Base-by-base conservation (phyloP, 2,797 vertebrate species). In the Clarias fuscus region DNA sequence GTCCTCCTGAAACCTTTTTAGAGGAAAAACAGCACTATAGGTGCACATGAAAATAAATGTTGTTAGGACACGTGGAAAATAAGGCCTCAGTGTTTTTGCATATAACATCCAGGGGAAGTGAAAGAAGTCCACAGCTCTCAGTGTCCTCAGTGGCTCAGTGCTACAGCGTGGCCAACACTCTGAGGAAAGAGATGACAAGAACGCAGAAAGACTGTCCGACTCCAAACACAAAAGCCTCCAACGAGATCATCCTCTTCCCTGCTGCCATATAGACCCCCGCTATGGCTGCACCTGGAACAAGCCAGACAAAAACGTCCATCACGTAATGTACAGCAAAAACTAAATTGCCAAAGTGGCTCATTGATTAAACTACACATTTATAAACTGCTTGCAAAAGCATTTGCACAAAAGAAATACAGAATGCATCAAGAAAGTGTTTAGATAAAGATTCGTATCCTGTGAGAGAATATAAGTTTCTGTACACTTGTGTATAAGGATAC, bases 251-350 rank as follows among this genome's bases (percentile, higher is more conserved):
- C 79, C 93, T 96, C 92, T 99, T 99, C 86, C 97, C 98, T 0
- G 98, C 98, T 2, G 98, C 98, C 93, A 97, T 97, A 93, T 98
- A 99, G 68, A 99, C 98, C 2, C 98, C 98, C 53, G 98, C 98
- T 80, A 99, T 96, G 62, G 97, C 98, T 67, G 97, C 98, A 95
- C 98, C 98, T 99, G 89, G 15, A 82, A 82, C 8, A 40, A 53
- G 62, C n/a, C 67, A 85, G 37, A 87, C n/a, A 2, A 48, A 72
- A 43, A 67, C 10, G 0, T 43, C 10, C 20, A 40, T 40, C 65
- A 64, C 0, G 20, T 73, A 65, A 56, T 13, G 3, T n/a, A 72
- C 59, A 65, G 15, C 20, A 5, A 43, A 62, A 61, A 61, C 14
- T 24, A 61, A 14, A 14, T 2, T 5, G 24, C 43, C 20, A 15